A percentile compares a stretch with the other conserved stretches of the same genome.
These are phyloP conservation scores for Nephrotoma guestfalica DNA, from an alignment of 2,888 invertebrate species.

Conservation along the genomic window DNA sequence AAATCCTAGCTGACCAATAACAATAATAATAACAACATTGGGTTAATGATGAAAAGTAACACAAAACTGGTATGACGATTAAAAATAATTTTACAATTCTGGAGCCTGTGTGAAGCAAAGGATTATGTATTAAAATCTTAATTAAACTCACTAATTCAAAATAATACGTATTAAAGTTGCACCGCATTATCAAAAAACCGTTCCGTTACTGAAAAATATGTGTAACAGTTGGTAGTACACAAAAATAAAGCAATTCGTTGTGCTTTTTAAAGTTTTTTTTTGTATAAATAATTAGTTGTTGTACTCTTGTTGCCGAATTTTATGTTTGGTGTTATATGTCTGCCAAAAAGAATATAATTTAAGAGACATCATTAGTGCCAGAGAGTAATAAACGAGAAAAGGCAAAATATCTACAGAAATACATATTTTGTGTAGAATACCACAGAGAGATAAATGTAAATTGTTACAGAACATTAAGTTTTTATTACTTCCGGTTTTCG, in stretches of 20 bases:
- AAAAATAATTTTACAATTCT: background rate
- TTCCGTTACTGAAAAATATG: too few species aligned
- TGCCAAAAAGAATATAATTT: background rate
- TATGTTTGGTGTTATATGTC: background rate
- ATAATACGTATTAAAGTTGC: background rate
- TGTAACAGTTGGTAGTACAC: too few species aligned
- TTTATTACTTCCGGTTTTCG: background rate
- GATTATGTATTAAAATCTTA: background rate
- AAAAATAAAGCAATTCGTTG: background rate
- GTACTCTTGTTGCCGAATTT: background rate
- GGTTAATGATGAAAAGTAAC: background rate
- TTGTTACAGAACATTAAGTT: background rate
- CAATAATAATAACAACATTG: background rate
- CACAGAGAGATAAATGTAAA: background rate
- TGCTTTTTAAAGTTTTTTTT: background rate
- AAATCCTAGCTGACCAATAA: background rate
- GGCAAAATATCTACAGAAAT: background rate
- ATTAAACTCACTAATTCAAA: background rate
- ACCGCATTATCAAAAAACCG: background rate
- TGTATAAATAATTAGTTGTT: background rate
- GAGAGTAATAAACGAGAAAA: background rate
- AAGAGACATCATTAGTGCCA: background rate
- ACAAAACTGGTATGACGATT: background rate
- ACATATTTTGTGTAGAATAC: background rate
- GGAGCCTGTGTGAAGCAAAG: background rate